A percentile compares a stretch with the other conserved stretches of the same genome.
Conservation (phyloP, 2,888 invertebrate genomes). For the Caenorhabditis drosophilae region DNA sequence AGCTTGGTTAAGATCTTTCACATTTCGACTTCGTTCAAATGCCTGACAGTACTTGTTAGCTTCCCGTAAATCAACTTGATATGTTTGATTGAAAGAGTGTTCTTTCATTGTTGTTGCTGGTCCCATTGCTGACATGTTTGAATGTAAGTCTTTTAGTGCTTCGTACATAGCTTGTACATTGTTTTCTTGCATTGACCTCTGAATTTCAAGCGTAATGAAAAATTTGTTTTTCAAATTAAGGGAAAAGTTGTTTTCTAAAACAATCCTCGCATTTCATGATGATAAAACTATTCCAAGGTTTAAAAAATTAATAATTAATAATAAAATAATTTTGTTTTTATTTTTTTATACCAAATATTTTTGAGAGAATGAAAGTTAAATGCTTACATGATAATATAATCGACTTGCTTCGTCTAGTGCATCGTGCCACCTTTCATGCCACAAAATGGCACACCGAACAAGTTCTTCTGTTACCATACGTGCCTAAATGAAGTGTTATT, state of each 20-base stretch:
- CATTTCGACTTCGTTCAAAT: slow-evolving; percentile 82
- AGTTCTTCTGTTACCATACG: slow-evolving; percentile 82
- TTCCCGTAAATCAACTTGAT: slow-evolving; percentile 89
- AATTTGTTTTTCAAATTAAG: slow-evolving; percentile 3
- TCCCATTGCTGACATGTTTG: slow-evolving; percentile 85
- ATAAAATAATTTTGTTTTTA: too few relatives aligned
- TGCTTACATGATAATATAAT: slow-evolving; percentile 84
- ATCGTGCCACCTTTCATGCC: slow-evolving; percentile 99
- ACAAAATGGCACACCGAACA: slow-evolving; percentile 86
- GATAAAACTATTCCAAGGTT: too few relatives aligned
- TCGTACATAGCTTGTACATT: slow-evolving; percentile 96
- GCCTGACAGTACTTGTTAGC: slow-evolving; percentile 94
- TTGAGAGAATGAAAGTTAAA: too few relatives aligned
- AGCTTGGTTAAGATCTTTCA: slow-evolving; percentile 87
- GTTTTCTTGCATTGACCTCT: slow-evolving; percentile 78
- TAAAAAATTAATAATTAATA: too few relatives aligned
- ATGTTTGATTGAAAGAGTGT: slow-evolving; percentile 91
- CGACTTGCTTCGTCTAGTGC: slow-evolving; percentile 76
- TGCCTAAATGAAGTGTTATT: too few relatives aligned
- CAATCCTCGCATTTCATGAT: too few relatives aligned
- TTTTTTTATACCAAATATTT: too few relatives aligned
- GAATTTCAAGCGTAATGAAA: slow-evolving; percentile 12
- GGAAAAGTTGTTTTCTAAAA: too few relatives aligned
- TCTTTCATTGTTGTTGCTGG: slow-evolving; percentile 96
- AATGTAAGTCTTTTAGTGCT: slow-evolving; percentile 90